A percentile compares a stretch with the other conserved stretches of the same genome.
Evolutionary conservation across 1,140 invertebrate genomes (phyloP).

Genomic region (Diorhabda carinulata): DNA sequence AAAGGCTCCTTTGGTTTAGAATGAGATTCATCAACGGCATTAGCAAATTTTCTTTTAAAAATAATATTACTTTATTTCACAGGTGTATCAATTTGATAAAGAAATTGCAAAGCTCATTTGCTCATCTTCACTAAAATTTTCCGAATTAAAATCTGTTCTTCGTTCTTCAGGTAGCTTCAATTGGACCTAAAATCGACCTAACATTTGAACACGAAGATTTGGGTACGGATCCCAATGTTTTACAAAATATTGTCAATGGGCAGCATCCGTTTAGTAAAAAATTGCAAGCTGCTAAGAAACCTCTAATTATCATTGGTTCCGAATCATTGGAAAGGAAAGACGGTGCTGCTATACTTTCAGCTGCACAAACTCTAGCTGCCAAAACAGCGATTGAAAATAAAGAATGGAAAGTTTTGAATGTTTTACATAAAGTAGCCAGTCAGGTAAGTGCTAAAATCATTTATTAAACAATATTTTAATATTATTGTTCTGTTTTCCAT

Average conservation of each 20-base stretch:
- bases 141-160: background rate
- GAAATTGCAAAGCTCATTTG: background rate
- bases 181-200: slow-evolving; percentile 90
- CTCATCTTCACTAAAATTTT: background rate
- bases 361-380: slow-evolving; percentile 68
- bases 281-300: slow-evolving; percentile 77
- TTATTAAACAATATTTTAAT: too few species aligned
- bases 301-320: slow-evolving; percentile 89
- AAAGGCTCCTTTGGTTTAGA: too few species aligned
- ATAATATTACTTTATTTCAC: too few species aligned
- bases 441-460: slow-evolving; percentile 56
- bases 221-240: slow-evolving; percentile 68
- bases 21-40: too few species aligned
- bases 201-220: slow-evolving; percentile 92
- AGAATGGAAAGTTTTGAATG: slow-evolving; percentile 77
- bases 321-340: slow-evolving; percentile 76
- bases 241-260: slow-evolving; percentile 71
- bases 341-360: slow-evolving; percentile 70
- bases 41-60: too few species aligned
- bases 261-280: slow-evolving; percentile 72
- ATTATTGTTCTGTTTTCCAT: too few species aligned
- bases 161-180: slow-evolving; percentile 58
- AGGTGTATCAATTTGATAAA: too few species aligned
- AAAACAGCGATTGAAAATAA: slow-evolving; percentile 45
- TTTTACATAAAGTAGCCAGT: slow-evolving; percentile 84